A percentile compares a stretch with the other conserved stretches of the same genome.
phyloP scores from a whole-genome alignment of 92 coral and sea anemone species.

The Montipora capitata region DNA sequence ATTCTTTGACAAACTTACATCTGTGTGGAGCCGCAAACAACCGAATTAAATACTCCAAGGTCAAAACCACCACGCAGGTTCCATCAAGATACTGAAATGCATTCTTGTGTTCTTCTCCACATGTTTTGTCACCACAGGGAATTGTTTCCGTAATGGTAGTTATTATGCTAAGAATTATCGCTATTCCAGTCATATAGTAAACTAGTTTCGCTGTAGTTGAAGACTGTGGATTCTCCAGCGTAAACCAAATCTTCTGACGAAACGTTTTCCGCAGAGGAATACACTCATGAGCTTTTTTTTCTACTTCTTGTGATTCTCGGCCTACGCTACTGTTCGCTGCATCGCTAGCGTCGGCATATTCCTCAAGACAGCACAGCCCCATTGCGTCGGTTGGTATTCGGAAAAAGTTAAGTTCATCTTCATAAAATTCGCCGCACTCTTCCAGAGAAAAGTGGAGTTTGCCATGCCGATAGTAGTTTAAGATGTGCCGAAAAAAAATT shows the following conservation, averaged over 20 bases:
- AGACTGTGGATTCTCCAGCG: slow-evolving; percentile 88
- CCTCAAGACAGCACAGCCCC: slow-evolving; percentile 93
- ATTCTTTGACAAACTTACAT: slow-evolving; percentile 82
- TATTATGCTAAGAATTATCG: slow-evolving; percentile 84
- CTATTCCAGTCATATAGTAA: slow-evolving; percentile 80
- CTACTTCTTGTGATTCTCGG: slow-evolving; percentile 22
- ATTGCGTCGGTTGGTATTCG: slow-evolving; percentile 87
- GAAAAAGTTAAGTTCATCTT: slow-evolving; percentile 90
- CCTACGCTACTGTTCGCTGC: not conserved
- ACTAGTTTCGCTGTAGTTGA: slow-evolving; percentile 77
- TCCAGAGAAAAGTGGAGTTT: slow-evolving; percentile 92
- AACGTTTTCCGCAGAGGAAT: slow-evolving; percentile 53
- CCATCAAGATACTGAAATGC: slow-evolving; percentile 87
- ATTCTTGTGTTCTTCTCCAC: slow-evolving; percentile 78
- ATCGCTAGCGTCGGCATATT: slow-evolving; percentile 75
- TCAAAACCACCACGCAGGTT: slow-evolving; percentile 86
- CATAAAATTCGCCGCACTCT: slow-evolving; percentile 87
- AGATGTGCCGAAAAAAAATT: slow-evolving; percentile 88
- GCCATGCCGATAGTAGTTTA: slow-evolving; percentile 94
- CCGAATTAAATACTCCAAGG: slow-evolving; percentile 89
- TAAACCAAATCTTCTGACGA: slow-evolving; percentile 82
- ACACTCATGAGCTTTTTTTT: slow-evolving; percentile 59
- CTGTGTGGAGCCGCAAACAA: slow-evolving; percentile 90
- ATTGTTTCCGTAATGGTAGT: slow-evolving; percentile 92
- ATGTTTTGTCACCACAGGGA: slow-evolving; percentile 82